Base-by-base conservation (phyloP, 2,797 vertebrate genomes). In the Synanceia verrucosa region DNA sequence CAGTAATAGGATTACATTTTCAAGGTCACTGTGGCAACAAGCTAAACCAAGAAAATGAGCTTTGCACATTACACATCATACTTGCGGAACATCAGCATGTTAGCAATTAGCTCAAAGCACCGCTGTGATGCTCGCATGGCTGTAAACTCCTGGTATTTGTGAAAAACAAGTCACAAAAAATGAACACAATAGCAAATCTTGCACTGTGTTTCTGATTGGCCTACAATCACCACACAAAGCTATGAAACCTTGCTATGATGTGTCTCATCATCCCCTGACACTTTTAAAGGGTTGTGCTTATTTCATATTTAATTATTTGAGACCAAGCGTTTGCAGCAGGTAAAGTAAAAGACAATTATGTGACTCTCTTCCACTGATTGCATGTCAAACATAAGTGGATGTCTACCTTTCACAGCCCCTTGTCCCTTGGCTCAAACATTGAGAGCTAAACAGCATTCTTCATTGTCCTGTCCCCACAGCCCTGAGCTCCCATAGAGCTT, bases 401-500 rank as follows among this genome's bases (percentile, higher is more conserved):
- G 55, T 74, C 66, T 80, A 70, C 31, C 33, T 79, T 76, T 72
- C 73, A 47, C 34, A 56, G 52, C 51, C 52, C 26, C 21, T 39
- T 59, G 66, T 74, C 57, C 74, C 43, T 44, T 31, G 58, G 63
- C 80, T n/a, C 57, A 81, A 39, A 56, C 76, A 74, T 75, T 64
- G 65, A 82, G 80, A 70, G 60, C 81, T 77, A 73, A 86, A 86
- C 69, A 71, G 67, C 74, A 61, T 79, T 73, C 71, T 79, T 65
- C 63, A 78, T 67, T 81, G 76, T 81, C 53, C 80, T 74, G 61
- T 74, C 73, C 61, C 56, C 29, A 10, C 51, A 76, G 81, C 57
- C 76, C 65, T 77, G 58, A 78, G 69, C 65, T 86, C 67, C 55
- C 62, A 65, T 66, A 71, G 81, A 88, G 85, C 84, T 81, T 88